phyloP scores from a whole-genome alignment of 2,797 vertebrate species.

The Poeciliopsis gracilis region DNA sequence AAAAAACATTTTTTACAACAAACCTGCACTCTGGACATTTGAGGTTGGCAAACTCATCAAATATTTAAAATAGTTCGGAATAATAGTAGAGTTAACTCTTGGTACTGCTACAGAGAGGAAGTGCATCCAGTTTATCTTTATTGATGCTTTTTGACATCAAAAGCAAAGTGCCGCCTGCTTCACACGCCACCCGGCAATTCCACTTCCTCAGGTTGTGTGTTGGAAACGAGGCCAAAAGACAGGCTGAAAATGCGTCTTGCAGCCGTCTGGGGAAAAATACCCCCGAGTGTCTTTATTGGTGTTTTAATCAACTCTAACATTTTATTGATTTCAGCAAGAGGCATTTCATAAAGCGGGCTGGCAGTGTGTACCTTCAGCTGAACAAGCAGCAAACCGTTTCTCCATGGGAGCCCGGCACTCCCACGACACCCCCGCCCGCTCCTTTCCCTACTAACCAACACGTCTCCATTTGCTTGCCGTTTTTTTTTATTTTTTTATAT shows the following conservation, averaged over 20 bases:
- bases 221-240: conserved; percentile 33
- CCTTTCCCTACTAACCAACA: not conserved
- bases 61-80: not conserved
- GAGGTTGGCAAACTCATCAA: not conserved
- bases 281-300: conserved; percentile 70
- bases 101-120: too few relatives aligned
- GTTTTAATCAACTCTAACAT: conserved; percentile 77
- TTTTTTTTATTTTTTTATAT: conserved; percentile 6
- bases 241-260: conserved; percentile 42
- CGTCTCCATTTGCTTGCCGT: conserved; percentile 19
- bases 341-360: conserved; percentile 74
- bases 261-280: conserved; percentile 53
- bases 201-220: conserved; percentile 22
- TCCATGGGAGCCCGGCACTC: conserved; percentile 39
- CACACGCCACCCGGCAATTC: conserved; percentile 7
- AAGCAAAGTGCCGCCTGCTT: conserved; percentile 7
- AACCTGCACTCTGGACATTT: not conserved
- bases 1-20: not conserved
- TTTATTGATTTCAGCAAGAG: conserved; percentile 73
- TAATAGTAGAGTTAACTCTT: not conserved
- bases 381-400: conserved; percentile 62
- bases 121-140: not conserved
- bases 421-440: too few relatives aligned
- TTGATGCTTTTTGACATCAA: not conserved
- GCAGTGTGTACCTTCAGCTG: conserved; percentile 60